A percentile compares a stretch with the other conserved stretches of the same genome.
These are phyloP conservation scores for Acanthoscelides obtectus DNA, from an alignment of 2,888 invertebrate species.

Conservation along the genomic window DNA sequence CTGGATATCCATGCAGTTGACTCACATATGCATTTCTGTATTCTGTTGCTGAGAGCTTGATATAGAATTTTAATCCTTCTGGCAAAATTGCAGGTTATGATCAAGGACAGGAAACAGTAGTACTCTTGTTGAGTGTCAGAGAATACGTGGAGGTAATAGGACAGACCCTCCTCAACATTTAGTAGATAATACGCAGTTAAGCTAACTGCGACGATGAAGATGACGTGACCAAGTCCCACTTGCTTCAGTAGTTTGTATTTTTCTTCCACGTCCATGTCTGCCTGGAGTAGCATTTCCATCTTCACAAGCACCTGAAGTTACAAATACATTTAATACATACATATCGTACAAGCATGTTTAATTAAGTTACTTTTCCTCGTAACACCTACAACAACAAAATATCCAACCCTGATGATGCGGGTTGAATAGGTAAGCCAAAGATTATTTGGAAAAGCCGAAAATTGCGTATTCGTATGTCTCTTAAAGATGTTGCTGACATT, in stretches of 20 bases:
- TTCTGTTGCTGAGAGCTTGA: not conserved
- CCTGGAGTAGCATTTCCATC: not conserved
- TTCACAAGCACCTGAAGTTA: not conserved
- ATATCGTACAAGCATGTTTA: too few relatives aligned
- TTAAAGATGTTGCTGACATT: too few relatives aligned
- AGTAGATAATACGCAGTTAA: not conserved
- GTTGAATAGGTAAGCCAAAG: too few relatives aligned
- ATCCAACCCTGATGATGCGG: too few relatives aligned
- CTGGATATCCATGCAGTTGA: not conserved
- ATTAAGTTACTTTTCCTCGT: too few relatives aligned
- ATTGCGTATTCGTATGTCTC: too few relatives aligned
- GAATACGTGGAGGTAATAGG: not conserved
- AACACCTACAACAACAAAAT: too few relatives aligned
- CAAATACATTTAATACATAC: too few relatives aligned
- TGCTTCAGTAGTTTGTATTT: not conserved
- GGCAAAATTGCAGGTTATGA: slow-evolving; percentile 1
- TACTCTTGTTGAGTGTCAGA: slow-evolving; percentile 1
- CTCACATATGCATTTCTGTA: not conserved
- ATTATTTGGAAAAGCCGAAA: too few relatives aligned
- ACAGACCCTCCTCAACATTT: not conserved
- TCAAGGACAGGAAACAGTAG: slow-evolving; percentile 4
- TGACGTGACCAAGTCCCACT: not conserved
- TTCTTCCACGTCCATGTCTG: not conserved
- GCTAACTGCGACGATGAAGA: not conserved
- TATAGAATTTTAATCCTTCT: slow-evolving; percentile 2